Percentiles rank a stretch among this genome's conserved stretches.
These are phyloP conservation scores for Aphidius ervi DNA, from an alignment of 1,140 invertebrate species.

Conservation along the genomic window DNA sequence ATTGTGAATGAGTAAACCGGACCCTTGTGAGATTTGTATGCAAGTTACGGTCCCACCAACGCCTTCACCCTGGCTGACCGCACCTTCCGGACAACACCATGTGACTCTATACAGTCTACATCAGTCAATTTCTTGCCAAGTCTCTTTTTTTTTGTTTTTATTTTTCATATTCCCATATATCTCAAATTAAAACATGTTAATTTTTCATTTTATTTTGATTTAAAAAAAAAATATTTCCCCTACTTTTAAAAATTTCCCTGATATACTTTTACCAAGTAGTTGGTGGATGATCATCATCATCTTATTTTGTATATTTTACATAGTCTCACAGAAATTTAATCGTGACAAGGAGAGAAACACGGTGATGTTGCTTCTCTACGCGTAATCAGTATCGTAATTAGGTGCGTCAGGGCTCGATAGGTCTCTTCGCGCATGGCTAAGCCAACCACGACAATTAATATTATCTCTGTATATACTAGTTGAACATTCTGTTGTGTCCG, in stretches of 20 bases:
- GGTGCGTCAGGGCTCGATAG: slow-evolving; percentile 26
- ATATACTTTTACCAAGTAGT: too few species aligned
- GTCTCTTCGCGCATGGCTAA: slow-evolving; percentile 15
- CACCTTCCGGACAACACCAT: slow-evolving; percentile 47
- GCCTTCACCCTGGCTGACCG: slow-evolving; percentile 40
- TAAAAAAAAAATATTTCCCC: too few species aligned
- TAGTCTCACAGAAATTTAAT: slow-evolving; percentile 9
- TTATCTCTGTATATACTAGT: slow-evolving; percentile 5
- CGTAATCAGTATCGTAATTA: slow-evolving; percentile 48
- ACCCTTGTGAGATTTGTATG: slow-evolving; percentile 53
- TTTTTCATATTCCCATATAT: too few species aligned
- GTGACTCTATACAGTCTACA: too few species aligned
- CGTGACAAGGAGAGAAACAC: slow-evolving; percentile 12
- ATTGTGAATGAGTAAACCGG: slow-evolving; percentile 43
- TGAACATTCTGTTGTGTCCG: slow-evolving; percentile 2
- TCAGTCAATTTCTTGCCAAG: too few species aligned
- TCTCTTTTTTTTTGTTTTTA: too few species aligned
- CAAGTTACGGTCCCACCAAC: slow-evolving; percentile 47
- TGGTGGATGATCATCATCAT: too few species aligned
- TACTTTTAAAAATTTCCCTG: too few species aligned
- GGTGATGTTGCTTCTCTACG: slow-evolving; percentile 13
- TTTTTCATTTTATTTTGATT: too few species aligned
- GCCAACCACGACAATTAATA: slow-evolving; percentile 17
- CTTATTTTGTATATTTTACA: too few species aligned
- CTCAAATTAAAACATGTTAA: too few species aligned